These are phyloP conservation scores for Hippocampus barbouri DNA, from an alignment of 2,113 vertebrate genomes.

Conservation along the genomic window DNA sequence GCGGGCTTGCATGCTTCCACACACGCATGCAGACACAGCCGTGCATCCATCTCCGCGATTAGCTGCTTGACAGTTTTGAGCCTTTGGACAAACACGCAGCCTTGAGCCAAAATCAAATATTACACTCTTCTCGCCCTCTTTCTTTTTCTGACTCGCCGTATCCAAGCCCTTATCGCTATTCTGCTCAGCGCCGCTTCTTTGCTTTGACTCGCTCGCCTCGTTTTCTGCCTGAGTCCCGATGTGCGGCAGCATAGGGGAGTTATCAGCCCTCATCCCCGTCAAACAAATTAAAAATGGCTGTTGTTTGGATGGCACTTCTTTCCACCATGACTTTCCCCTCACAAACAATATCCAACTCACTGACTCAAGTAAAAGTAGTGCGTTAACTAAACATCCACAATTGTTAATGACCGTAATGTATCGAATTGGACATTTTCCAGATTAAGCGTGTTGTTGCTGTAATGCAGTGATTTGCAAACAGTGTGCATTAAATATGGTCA, in stretches of 20 bases:
- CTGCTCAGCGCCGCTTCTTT: constrained; percentile 23
- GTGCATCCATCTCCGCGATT: constrained; percentile 50
- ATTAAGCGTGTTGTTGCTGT: not conserved
- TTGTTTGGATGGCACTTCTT: constrained; percentile 56
- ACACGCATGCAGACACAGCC: constrained; percentile 49
- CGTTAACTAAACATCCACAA: not conserved
- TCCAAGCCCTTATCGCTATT: constrained; percentile 13
- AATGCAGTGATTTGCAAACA: not conserved
- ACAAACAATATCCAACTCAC: constrained; percentile 13
- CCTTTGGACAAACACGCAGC: constrained; percentile 68
- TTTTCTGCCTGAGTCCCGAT: constrained; percentile 9
- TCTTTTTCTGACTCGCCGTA: constrained; percentile 35
- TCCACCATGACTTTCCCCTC: constrained; percentile 51
- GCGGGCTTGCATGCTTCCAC: constrained; percentile 41
- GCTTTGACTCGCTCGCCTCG: constrained; percentile 14
- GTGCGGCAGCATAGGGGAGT: constrained; percentile 44
- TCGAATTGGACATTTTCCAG: not conserved
- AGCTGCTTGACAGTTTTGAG: constrained; percentile 67
- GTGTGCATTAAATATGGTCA: not conserved
- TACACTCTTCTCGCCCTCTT: constrained; percentile 46
- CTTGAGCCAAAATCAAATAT: constrained; percentile 69
- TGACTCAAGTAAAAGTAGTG: constrained; percentile 1
- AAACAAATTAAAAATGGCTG: constrained; percentile 68
- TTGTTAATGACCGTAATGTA: not conserved
- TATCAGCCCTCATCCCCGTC: constrained; percentile 57